Evolutionary conservation across 2,888 invertebrate genomes (phyloP).

Genomic region (Biston stratarius): DNA sequence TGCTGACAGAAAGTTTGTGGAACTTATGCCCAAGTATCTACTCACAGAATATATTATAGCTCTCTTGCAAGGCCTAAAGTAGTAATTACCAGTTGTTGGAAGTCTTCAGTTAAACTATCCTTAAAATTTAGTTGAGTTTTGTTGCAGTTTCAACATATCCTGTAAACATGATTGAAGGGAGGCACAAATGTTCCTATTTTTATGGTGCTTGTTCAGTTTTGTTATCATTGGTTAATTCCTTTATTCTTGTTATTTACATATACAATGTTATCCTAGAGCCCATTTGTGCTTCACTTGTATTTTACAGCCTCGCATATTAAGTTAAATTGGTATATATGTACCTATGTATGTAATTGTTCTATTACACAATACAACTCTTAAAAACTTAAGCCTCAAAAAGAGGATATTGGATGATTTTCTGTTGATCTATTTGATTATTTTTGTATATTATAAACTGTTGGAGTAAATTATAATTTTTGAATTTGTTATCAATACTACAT

Average conservation of each 20-base stretch:
- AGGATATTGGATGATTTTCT: too few relatives aligned
- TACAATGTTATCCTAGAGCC: background rate
- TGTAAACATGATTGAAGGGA: constrained; percentile 15
- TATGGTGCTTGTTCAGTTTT: background rate
- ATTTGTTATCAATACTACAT: too few relatives aligned
- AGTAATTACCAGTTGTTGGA: constrained; percentile 50
- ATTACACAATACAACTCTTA: too few relatives aligned
- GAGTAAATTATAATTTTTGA: too few relatives aligned
- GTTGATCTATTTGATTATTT: too few relatives aligned
- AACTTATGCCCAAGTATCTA: too few relatives aligned
- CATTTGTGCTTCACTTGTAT: constrained; percentile 9
- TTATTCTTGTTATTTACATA: too few relatives aligned
- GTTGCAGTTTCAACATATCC: constrained; percentile 71
- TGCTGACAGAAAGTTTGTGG: too few relatives aligned
- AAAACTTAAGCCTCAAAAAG: too few relatives aligned
- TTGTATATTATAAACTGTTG: too few relatives aligned
- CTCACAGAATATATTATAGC: background rate
- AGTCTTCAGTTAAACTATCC: constrained; percentile 53
- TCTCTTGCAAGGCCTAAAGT: constrained; percentile 28
- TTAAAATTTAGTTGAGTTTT: constrained; percentile 57
- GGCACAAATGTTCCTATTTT: constrained; percentile 21
- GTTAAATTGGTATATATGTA: background rate
- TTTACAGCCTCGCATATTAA: background rate
- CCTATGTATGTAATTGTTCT: background rate
- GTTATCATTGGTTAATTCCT: background rate